A percentile compares a stretch with the other conserved stretches of the same genome.
Evolutionary conservation across 1,140 invertebrate species (phyloP).

Genomic region (Andrena cerasifolii): DNA sequence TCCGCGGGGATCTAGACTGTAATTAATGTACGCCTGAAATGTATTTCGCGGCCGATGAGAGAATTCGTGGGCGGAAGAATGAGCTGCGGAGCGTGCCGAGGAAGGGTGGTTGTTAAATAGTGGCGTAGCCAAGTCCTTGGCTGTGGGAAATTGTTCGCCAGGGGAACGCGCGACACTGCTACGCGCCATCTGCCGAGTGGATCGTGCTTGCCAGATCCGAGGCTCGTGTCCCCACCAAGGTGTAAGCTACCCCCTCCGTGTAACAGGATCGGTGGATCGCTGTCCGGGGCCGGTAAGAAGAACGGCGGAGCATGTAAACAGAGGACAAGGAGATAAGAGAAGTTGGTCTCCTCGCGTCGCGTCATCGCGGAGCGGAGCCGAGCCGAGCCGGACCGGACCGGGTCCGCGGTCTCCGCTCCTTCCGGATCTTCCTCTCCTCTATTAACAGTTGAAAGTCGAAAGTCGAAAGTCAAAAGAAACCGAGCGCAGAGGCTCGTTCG

Average conservation of each 20-base stretch:
- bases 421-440: neutral
- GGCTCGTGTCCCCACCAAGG: constrained; percentile 31
- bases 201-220: constrained; percentile 13
- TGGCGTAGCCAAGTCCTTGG: neutral
- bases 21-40: too few species aligned
- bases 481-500: neutral
- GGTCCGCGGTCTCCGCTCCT: neutral
- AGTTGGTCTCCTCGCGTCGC: constrained; percentile 28
- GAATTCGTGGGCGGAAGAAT: too few species aligned
- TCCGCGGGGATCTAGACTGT: too few species aligned
- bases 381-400: constrained; percentile 16
- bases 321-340: constrained; percentile 53
- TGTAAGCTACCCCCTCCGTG: constrained; percentile 37
- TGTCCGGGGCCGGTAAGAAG: constrained; percentile 13
- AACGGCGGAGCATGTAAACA: constrained; percentile 54
- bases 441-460: neutral
- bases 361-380: constrained; percentile 21
- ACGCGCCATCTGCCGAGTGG: constrained; percentile 37
- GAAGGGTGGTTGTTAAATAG: neutral
- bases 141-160: neutral
- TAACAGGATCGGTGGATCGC: constrained; percentile 15
- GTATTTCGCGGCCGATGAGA: too few species aligned
- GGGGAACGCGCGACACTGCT: neutral
- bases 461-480: neutral
- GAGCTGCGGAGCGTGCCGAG: too few species aligned